A percentile compares a stretch with the other conserved stretches of the same genome.
phyloP scores from a whole-genome alignment of 2,113 vertebrate species.

The Psilopogon haemacephalus region DNA sequence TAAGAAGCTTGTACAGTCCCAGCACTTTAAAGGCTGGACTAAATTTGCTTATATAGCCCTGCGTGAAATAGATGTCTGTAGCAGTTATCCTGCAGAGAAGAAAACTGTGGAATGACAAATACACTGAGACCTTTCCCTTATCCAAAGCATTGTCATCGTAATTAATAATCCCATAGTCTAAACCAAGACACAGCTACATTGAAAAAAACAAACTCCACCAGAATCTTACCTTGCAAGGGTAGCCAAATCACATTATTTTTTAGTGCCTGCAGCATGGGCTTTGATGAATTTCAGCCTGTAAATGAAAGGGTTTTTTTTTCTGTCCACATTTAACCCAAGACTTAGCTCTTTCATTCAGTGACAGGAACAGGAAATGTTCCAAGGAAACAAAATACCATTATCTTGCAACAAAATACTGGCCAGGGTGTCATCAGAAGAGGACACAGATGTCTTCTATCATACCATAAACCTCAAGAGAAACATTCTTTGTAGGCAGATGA shows the following conservation, averaged over 20 bases:
- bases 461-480: background rate
- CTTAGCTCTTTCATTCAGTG: background rate
- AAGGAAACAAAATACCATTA: background rate
- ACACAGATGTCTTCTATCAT: background rate
- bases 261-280: background rate
- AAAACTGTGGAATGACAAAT: background rate
- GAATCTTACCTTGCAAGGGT: slow-evolving; percentile 16
- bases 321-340: background rate
- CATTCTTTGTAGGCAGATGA: background rate
- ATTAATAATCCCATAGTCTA: background rate
- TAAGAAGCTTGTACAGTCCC: background rate
- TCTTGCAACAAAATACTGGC: background rate
- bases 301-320: background rate
- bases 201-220: background rate
- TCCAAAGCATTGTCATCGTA: background rate
- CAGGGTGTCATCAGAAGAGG: background rate
- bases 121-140: background rate
- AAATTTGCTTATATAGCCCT: background rate
- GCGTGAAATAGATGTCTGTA: background rate
- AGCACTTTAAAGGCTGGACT: background rate
- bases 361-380: background rate
- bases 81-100: background rate
- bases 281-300: slow-evolving; percentile 50
- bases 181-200: background rate
- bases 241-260: background rate